Percentiles rank a stretch among this genome's conserved stretches.
phyloP scores from a whole-genome alignment of 30 jellyfish, hydroid and myxozoan genomes.

The Cassiopea andromeda region DNA sequence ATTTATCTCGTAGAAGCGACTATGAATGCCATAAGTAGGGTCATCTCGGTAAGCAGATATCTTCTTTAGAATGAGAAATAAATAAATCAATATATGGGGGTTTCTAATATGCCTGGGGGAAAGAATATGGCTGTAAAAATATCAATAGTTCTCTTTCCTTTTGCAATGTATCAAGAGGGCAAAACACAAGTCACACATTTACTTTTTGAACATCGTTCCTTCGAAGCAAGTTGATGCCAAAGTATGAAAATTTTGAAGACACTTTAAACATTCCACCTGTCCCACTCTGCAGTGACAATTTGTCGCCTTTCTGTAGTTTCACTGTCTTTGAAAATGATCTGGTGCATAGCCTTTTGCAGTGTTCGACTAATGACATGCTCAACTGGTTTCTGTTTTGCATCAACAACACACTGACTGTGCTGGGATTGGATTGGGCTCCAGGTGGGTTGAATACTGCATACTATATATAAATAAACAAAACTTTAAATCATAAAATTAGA shows the following conservation, averaged over 20 bases:
- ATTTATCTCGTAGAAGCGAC: too few species aligned
- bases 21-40: too few species aligned
- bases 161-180: too few species aligned
- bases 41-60: too few species aligned
- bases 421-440: not conserved
- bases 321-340: not conserved
- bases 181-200: too few species aligned
- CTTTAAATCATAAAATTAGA: too few species aligned
- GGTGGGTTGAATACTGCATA: not conserved
- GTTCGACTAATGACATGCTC: not conserved
- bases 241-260: not conserved
- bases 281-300: not conserved
- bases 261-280: not conserved
- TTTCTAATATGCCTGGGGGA: too few species aligned
- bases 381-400: not conserved
- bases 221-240: not conserved
- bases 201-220: not conserved
- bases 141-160: too few species aligned
- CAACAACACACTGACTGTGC: not conserved
- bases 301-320: not conserved
- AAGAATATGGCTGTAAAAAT: too few species aligned
- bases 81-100: too few species aligned
- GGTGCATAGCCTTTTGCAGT: not conserved
- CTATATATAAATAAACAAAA: not conserved
- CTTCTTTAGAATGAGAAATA: too few species aligned